Evolutionary conservation across 2,113 vertebrate species (phyloP), one percentile per base, ranked within the genome.

Genomic region (Alces alces): DNA sequence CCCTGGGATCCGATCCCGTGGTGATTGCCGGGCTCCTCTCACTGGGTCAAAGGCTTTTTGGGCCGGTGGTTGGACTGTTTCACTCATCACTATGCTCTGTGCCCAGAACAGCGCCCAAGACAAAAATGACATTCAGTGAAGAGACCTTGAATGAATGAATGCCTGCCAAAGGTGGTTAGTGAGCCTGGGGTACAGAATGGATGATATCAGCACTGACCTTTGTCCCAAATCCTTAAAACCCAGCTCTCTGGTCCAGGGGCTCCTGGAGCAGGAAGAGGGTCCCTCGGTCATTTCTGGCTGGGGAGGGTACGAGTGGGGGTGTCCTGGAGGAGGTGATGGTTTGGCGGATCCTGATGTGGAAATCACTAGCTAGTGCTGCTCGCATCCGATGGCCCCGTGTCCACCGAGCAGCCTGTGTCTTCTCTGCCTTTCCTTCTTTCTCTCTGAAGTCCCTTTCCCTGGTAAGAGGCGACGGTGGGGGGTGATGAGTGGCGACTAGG

Each of bases 1-100:
- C n/a, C 66, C 47, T 0, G 3, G 4, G 9, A 14, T 27, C 6
- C 0, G 0, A 13, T 3, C 39, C 14, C 11, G 21, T 25, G 2
- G 16, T n/a, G n/a, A 12, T 6, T 11, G 7, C 36, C 11, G 1
- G 28, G 30, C 23, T 86, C n/a, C 28, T 30, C 23, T 78, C n/a
- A 21, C 19, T 45, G 25, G 21, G n/a, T 33, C 64, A 11, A 14
- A 61, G 14, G 79, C 50, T 28, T 11, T 45, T 19, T 28, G 55
- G 28, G 52, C 28, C 23, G 3, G 10, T 3, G 17, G 2, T 7
- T 57, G 33, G 12, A 25, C 52, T 47, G 25, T 9, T 82, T 57
- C 33, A 28, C 13, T 45, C 64, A 17, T 54, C 11, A 6, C 5
- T 54, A 52, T 61, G 54, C 87, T 16, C 27, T 4, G 7, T 30